Percentiles rank a stretch among this genome's conserved stretches.
phyloP scores from a whole-genome alignment of 2,888 invertebrate genomes.

The Watsonalla cultraria region DNA sequence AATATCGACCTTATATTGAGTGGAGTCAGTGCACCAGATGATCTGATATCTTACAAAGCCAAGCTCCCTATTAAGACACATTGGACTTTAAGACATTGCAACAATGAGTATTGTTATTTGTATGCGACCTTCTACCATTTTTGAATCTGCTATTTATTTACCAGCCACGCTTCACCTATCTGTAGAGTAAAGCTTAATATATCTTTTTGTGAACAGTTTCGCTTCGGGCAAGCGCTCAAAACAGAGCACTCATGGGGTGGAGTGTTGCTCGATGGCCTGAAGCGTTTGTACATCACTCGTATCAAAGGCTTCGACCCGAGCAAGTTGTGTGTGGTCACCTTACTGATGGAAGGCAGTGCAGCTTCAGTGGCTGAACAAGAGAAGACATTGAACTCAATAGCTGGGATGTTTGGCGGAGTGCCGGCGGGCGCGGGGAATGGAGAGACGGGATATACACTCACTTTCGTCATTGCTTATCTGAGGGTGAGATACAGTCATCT shows the following conservation, averaged over 20 bases:
- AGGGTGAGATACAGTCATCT: slow-evolving; percentile 82
- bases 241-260: slow-evolving; percentile 80
- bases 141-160: too few relatives aligned
- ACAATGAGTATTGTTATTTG: too few relatives aligned
- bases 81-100: too few relatives aligned
- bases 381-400: slow-evolving; percentile 87
- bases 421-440: slow-evolving; percentile 97
- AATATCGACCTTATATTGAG: too few relatives aligned
- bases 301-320: slow-evolving; percentile 91
- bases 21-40: too few relatives aligned
- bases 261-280: slow-evolving; percentile 86
- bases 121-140: too few relatives aligned
- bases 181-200: too few relatives aligned
- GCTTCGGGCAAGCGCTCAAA: slow-evolving; percentile 91
- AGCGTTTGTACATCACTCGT: slow-evolving; percentile 91
- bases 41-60: too few relatives aligned
- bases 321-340: slow-evolving; percentile 92
- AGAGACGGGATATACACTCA: slow-evolving; percentile 95
- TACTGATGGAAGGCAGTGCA: slow-evolving; percentile 92
- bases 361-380: slow-evolving; percentile 82
- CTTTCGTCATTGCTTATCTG: slow-evolving; percentile 98
- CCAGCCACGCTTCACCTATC: too few relatives aligned
- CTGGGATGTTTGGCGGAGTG: slow-evolving; percentile 86
- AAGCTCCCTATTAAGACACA: too few relatives aligned
- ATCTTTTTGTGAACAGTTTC: slow-evolving; percentile 82